Base-by-base conservation (phyloP, 2,888 invertebrate genomes). In the Sinopyrophorus schimmeli region DNA sequence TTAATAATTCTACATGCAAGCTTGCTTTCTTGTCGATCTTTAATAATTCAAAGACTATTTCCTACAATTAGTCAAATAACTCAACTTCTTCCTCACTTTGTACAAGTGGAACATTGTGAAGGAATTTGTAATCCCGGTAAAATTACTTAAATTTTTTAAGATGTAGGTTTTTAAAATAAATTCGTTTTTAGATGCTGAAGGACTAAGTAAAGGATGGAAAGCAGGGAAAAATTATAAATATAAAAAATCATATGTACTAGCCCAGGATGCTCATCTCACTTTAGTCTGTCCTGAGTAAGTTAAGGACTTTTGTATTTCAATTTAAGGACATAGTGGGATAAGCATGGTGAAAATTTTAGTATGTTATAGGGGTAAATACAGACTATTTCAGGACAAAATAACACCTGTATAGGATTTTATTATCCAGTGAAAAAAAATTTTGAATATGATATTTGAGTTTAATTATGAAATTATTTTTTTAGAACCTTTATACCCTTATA, bases 231-330 rank as follows among this genome's bases (percentile, higher is more conserved):
- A 63, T 15, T 79, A 75, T 49, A 78, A 76, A 59, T 78, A 77
- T 49, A 71, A 71, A 38, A 78, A 74, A 59, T 74, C 73, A 31
- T 72, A 74, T 47, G 68, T 79, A 21, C 62, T 83, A 21, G 69
- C 73, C 9, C 78, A 82, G 67, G 76, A 78, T 51, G 75, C 77
- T 1, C 77, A 80, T 63, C 63, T 81, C 24, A 75, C 76, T 2
- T 62, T 82, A 23, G 60, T 74, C 16, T 83, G 83, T 63, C 79
- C 80, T 1, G 81, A 81, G 74, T 77, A 72, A 59, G 62, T 47
- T 7, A 32, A 18, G 14, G 6, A 2, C 10, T 17, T 3, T 30
- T 14, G 17, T 28, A 7, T n/a, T n/a, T 14, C 4, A 27, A 21
- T 24, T 1, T 35, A 10, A 49, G 1, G n/a, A 23, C n/a, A 5